These are phyloP conservation scores for Trichogramma dendrolimi DNA, from an alignment of 2,888 invertebrate species.

Conservation along the genomic window DNA sequence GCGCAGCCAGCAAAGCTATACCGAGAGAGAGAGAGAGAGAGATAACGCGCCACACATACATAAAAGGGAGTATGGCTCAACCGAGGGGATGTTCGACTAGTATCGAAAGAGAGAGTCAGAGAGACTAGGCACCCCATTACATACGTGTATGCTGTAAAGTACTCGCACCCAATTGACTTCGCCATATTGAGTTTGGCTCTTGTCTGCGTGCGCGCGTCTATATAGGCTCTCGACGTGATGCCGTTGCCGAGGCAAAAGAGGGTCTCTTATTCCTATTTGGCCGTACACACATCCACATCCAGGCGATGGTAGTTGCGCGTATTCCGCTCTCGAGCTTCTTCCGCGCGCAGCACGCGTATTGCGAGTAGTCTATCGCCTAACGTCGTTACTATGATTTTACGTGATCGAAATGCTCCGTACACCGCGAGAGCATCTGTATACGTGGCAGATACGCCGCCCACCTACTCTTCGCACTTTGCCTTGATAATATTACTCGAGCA, in stretches of 20 bases:
- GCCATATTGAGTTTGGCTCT: conserved; percentile 51
- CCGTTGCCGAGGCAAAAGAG: too few species aligned
- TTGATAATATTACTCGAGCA: too few species aligned
- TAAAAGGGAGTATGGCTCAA: conserved; percentile 22
- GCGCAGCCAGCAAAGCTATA: neutral
- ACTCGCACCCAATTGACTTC: conserved; percentile 48
- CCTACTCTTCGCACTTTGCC: conserved; percentile 2
- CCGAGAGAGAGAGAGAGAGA: conserved; percentile 1
- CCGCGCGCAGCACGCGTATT: conserved; percentile 24
- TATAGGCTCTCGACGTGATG: conserved; percentile 29
- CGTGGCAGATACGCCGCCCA: neutral
- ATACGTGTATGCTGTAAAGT: conserved; percentile 33
- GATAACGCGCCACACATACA: conserved; percentile 10
- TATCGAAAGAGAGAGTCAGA: conserved; percentile 11
- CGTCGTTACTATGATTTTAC: conserved; percentile 44
- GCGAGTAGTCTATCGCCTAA: conserved; percentile 30
- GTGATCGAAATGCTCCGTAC: conserved; percentile 43
- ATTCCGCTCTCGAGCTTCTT: conserved; percentile 36
- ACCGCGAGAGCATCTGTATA: conserved; percentile 9
- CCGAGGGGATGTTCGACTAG: conserved; percentile 17
- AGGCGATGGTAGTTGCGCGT: conserved; percentile 9
- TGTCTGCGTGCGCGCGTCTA: neutral
- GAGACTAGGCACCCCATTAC: conserved; percentile 31
- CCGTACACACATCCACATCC: too few species aligned
- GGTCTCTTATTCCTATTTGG: too few species aligned